Conservation (phyloP, 2,888 invertebrate genomes). For the Arge pagana region DNA sequence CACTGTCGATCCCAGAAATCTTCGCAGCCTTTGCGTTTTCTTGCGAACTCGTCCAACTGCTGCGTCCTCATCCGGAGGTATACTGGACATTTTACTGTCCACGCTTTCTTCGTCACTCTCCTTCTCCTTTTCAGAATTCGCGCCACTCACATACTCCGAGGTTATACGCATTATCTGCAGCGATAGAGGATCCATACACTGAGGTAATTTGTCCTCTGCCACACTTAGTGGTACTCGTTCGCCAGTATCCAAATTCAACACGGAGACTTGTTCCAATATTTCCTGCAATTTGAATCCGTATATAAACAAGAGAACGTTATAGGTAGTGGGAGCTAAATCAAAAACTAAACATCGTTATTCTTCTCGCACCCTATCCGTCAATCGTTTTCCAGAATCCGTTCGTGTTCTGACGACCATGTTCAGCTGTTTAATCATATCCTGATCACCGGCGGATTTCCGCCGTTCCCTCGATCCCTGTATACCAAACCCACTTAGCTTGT, state of each 20-base stretch:
- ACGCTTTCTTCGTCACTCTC: conserved; percentile 80
- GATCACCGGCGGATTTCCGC: conserved; percentile 83
- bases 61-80: conserved; percentile 61
- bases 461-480: conserved; percentile 64
- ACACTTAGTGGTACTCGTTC: conserved; percentile 93
- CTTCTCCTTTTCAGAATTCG: conserved; percentile 68
- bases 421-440: conserved; percentile 71
- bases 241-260: conserved; percentile 81
- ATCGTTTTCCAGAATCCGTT: conserved; percentile 83
- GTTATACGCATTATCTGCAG: conserved; percentile 93
- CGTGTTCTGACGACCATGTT: conserved; percentile 79
- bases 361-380: conserved; percentile 74
- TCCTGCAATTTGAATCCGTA: conserved; percentile 61
- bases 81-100: conserved; percentile 66
- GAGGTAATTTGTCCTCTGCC: conserved; percentile 91
- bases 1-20: conserved; percentile 86
- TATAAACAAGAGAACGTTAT: neutral
- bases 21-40: conserved; percentile 68
- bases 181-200: conserved; percentile 91
- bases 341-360: neutral
- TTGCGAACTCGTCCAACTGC: conserved; percentile 60
- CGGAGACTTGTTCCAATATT: conserved; percentile 90
- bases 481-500: conserved; percentile 50
- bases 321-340: neutral
- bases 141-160: conserved; percentile 83